Evolutionary conservation across 2,888 invertebrate genomes (phyloP).

Genomic region (Minunthozetes semirufus): DNA sequence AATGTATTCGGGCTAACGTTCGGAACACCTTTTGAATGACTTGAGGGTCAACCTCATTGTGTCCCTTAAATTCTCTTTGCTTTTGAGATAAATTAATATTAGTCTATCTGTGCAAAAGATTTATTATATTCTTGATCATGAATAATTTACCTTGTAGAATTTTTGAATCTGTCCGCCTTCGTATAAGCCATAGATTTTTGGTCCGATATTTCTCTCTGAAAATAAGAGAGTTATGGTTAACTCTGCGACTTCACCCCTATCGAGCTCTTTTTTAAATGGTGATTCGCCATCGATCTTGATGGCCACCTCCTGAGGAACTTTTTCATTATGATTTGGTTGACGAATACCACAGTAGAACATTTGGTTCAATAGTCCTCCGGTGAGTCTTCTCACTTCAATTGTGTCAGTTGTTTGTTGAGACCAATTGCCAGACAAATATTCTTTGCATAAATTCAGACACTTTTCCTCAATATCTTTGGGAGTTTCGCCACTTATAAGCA

Average conservation of each 20-base stretch:
- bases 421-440: background rate
- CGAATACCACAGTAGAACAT: background rate
- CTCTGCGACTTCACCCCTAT: background rate
- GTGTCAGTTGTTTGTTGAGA: background rate
- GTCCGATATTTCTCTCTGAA: background rate
- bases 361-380: background rate
- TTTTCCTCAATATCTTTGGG: background rate
- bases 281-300: background rate
- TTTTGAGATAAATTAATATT: background rate
- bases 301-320: background rate
- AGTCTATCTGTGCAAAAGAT: too few species aligned
- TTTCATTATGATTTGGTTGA: background rate
- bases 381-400: background rate
- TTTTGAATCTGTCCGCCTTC: background rate
- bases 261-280: background rate
- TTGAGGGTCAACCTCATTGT: background rate
- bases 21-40: background rate
- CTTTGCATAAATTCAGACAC: background rate
- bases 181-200: background rate
- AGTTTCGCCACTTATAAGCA: conserved; percentile 32
- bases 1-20: background rate
- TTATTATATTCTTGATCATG: background rate
- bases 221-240: background rate
- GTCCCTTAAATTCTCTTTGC: background rate
- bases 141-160: background rate